These are phyloP conservation scores for Elaphurus davidianus DNA, from an alignment of 2,113 vertebrate species.

Conservation along the genomic window DNA sequence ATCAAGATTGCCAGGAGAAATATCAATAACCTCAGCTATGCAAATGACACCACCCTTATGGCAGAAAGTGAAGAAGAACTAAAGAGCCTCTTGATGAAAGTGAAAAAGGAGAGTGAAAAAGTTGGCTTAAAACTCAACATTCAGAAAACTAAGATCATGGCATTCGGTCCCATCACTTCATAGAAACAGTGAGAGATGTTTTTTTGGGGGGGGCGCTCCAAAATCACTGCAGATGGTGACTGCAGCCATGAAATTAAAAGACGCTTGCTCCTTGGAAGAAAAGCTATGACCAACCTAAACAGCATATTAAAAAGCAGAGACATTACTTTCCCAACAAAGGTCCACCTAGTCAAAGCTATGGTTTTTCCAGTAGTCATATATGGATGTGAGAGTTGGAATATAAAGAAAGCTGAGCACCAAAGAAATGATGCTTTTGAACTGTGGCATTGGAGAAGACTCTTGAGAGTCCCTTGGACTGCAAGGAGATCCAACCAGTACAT, in stretches of 20 bases:
- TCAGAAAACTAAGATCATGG: neutral
- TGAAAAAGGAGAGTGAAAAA: neutral
- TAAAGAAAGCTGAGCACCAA: neutral
- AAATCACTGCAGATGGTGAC: neutral
- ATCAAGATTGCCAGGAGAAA: neutral
- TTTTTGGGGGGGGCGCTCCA: neutral
- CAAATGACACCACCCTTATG: neutral
- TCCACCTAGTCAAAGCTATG: neutral
- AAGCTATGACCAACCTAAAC: neutral
- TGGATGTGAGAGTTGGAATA: neutral
- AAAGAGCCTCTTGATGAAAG: neutral
- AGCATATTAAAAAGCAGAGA: neutral
- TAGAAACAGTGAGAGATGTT: neutral
- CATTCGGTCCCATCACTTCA: neutral
- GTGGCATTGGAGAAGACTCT: neutral
- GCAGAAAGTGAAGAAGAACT: neutral
- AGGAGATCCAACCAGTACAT: neutral
- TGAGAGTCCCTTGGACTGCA: neutral
- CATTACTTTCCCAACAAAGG: neutral
- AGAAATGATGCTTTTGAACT: neutral
- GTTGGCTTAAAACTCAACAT: neutral
- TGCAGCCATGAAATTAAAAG: neutral
- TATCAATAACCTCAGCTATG: neutral
- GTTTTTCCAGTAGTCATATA: neutral
- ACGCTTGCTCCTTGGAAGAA: neutral